Conservation (phyloP, 1,140 invertebrate genomes). For the Myzus persicae region DNA sequence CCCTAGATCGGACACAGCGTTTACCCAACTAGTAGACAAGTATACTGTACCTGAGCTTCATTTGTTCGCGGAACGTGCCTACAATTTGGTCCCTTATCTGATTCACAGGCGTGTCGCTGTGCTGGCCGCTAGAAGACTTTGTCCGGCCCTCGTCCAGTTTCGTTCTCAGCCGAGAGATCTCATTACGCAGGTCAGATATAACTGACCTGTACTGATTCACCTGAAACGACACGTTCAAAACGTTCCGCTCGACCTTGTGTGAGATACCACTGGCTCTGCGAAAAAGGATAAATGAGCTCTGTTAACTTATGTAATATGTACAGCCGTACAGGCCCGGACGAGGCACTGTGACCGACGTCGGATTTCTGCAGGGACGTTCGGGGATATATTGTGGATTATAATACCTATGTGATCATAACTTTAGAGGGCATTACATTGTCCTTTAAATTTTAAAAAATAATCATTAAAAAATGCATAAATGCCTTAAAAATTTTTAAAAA, state of each 20-base stretch:
- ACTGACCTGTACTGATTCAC: slow-evolving; percentile 83
- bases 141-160: slow-evolving; percentile 80
- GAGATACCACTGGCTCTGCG: slow-evolving; percentile 54
- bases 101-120: slow-evolving; percentile 68
- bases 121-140: slow-evolving; percentile 63
- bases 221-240: slow-evolving; percentile 83
- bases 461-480: too few species aligned
- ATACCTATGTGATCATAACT: too few species aligned
- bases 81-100: slow-evolving; percentile 83
- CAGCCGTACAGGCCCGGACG: background rate
- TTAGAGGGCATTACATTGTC: too few species aligned
- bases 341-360: too few species aligned
- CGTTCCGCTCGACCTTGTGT: slow-evolving; percentile 75
- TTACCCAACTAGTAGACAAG: background rate
- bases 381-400: too few species aligned
- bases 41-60: slow-evolving; percentile 75
- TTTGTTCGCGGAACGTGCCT: slow-evolving; percentile 87
- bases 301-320: background rate
- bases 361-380: background rate
- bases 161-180: slow-evolving; percentile 80
- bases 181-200: slow-evolving; percentile 82
- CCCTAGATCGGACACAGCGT: too few species aligned
- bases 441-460: too few species aligned
- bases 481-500: too few species aligned
- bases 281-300: slow-evolving; percentile 50